phyloP scores from a whole-genome alignment of 2,113 vertebrate genomes.

The Paratilapia polleni region DNA sequence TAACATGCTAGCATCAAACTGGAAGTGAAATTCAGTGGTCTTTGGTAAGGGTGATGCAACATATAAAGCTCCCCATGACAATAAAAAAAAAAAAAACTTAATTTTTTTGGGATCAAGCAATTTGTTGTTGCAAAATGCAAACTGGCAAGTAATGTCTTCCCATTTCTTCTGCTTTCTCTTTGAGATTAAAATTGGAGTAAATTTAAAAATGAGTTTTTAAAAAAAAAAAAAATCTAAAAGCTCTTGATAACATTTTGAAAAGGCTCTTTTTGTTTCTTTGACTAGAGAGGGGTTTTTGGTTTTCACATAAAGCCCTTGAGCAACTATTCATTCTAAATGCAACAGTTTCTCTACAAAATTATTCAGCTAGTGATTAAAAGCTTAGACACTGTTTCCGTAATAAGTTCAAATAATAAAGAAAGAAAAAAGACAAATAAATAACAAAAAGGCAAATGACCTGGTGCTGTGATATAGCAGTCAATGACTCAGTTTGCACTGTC shows the following conservation, averaged over 20 bases:
- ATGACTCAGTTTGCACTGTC: background rate
- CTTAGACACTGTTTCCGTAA: background rate
- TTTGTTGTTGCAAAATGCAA: slow-evolving; percentile 34
- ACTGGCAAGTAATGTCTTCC: slow-evolving; percentile 25
- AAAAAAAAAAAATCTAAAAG: background rate
- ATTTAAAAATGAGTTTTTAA: background rate
- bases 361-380: slow-evolving; percentile 39
- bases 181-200: slow-evolving; percentile 13
- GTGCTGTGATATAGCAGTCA: background rate
- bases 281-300: background rate
- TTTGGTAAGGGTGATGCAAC: slow-evolving; percentile 45
- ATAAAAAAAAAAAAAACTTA: too few relatives aligned
- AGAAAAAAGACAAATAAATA: background rate
- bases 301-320: slow-evolving; percentile 23
- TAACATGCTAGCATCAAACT: slow-evolving; percentile 43
- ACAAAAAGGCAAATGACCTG: slow-evolving; percentile 2
- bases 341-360: slow-evolving; percentile 19
- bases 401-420: background rate
- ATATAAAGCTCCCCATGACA: slow-evolving; percentile 42
- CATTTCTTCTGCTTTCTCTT: background rate
- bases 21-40: slow-evolving; percentile 55
- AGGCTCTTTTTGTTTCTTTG: background rate
- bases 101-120: slow-evolving; percentile 2
- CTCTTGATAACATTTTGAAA: slow-evolving; percentile 7
- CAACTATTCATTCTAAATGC: slow-evolving; percentile 28